Evolutionary conservation across 2,888 invertebrate genomes (phyloP).

Genomic region (Polylopha cassiicola): DNA sequence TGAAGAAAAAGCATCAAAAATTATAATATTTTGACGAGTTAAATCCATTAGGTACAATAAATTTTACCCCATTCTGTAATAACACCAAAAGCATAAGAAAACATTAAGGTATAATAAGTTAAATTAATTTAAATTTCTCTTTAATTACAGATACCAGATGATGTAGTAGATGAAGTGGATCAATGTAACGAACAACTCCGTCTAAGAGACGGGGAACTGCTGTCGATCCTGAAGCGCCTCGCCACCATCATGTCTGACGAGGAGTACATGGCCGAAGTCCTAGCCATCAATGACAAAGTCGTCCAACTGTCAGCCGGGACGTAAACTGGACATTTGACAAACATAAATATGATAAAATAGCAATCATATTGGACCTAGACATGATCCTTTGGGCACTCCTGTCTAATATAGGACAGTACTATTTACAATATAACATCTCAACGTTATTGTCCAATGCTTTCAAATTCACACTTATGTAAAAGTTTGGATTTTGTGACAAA

Average conservation of each 20-base stretch:
- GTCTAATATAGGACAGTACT: no score
- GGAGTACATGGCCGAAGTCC: constrained; percentile 84
- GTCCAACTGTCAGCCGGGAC: constrained; percentile 63
- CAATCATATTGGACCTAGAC: no score
- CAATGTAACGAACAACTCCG: constrained; percentile 86
- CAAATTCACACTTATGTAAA: no score
- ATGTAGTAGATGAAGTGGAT: constrained; percentile 79
- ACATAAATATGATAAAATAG: neutral
- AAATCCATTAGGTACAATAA: no score
- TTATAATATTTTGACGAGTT: no score
- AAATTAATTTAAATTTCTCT: constrained; percentile 3
- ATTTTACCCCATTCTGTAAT: no score
- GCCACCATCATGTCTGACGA: constrained; percentile 84
- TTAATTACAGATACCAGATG: constrained; percentile 82
- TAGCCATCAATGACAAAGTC: constrained; percentile 86
- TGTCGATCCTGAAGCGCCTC: constrained; percentile 80
- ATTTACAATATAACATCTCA: no score
- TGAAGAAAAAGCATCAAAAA: no score
- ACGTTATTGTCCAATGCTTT: no score
- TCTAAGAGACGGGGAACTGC: constrained; percentile 80
- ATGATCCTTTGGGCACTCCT: no score
- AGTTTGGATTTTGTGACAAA: no score
- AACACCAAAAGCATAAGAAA: neutral
- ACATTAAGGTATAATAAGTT: neutral
- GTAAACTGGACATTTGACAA: constrained; percentile 29